Conservation (phyloP, 2,888 invertebrate genomes). For the Brachypalpus laphriformis region DNA sequence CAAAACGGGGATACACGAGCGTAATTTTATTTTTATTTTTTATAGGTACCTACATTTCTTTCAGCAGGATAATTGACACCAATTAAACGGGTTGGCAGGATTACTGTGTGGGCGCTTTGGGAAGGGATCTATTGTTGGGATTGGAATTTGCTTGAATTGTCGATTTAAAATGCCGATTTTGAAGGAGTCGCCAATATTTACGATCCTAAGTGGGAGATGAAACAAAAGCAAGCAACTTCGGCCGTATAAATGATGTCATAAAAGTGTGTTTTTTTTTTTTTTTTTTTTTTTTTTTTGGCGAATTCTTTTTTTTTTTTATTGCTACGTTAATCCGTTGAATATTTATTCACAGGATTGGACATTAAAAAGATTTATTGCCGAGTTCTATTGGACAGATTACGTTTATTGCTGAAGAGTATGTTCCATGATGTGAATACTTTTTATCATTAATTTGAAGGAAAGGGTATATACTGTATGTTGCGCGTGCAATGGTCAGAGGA, state of each 20-base stretch:
- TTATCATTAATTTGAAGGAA: not conserved
- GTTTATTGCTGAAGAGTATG: conserved; percentile 3
- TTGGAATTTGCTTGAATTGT: not conserved
- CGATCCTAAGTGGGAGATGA: not conserved
- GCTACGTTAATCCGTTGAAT: conserved; percentile 1
- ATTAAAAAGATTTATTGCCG: conserved; percentile 13
- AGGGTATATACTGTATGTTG: no score
- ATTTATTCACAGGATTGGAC: conserved; percentile 11
- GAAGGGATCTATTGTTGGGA: not conserved
- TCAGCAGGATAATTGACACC: not conserved
- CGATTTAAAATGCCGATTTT: not conserved
- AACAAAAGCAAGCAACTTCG: not conserved
- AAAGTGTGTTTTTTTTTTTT: not conserved
- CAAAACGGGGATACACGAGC: not conserved
- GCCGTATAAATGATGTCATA: not conserved
- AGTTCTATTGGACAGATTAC: conserved; percentile 8
- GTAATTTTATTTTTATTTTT: not conserved
- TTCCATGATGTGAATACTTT: not conserved
- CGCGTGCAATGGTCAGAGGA: not conserved
- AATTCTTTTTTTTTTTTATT: not conserved
- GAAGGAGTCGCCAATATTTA: conserved; percentile 4
- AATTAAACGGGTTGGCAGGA: not conserved
- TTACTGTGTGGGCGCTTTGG: not conserved
- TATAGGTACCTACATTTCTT: not conserved
- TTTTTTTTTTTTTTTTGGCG: not conserved